phyloP scores from a whole-genome alignment of 2,113 vertebrate species.

The Hystrix brachyura region DNA sequence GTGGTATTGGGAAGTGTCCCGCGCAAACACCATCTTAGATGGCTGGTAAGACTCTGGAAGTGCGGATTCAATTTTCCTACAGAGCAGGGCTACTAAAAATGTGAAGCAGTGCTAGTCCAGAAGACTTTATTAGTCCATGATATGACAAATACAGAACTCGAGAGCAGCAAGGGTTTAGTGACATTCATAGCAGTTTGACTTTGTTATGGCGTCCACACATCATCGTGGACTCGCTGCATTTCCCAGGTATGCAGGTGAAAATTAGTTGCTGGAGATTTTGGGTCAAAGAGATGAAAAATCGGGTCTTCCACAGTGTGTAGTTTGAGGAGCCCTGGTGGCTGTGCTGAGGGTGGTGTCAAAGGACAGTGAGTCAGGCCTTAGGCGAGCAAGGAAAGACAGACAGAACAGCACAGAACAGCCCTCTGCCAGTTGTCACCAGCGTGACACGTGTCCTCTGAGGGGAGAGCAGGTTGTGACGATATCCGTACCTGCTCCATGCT shows the following conservation, averaged over 20 bases:
- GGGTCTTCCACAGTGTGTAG: background rate
- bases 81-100: background rate
- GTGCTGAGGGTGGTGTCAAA: background rate
- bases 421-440: background rate
- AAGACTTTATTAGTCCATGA: background rate
- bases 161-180: slow-evolving; percentile 32
- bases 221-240: background rate
- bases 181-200: background rate
- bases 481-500: background rate
- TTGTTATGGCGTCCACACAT: background rate
- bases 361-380: background rate
- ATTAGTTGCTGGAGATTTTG: background rate
- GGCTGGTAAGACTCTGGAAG: background rate
- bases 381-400: background rate
- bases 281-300: background rate
- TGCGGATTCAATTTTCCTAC: slow-evolving; percentile 3
- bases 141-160: background rate
- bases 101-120: background rate
- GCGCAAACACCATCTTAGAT: background rate
- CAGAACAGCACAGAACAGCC: background rate
- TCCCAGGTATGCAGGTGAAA: background rate
- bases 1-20: background rate
- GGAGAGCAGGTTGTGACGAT: background rate
- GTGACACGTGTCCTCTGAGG: background rate
- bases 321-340: background rate